A percentile compares a stretch with the other conserved stretches of the same genome.
These are phyloP conservation scores for Chamaetylas fuelleborni DNA, from an alignment of 2,113 vertebrate genomes.

Conservation along the genomic window DNA sequence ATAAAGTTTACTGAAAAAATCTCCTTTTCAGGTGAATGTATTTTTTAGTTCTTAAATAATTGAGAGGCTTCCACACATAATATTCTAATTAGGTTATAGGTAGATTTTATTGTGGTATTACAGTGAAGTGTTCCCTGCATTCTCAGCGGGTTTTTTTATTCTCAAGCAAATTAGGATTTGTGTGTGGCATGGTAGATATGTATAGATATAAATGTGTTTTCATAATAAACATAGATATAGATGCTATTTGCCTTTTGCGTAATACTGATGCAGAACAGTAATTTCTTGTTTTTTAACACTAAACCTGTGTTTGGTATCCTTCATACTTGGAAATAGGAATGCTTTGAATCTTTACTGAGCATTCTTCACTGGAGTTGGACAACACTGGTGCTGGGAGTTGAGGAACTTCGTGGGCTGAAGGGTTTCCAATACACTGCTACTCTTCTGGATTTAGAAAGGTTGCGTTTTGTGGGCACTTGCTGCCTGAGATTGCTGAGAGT, in stretches of 20 bases:
- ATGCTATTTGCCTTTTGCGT: neutral
- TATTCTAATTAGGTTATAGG: neutral
- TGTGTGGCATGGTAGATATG: neutral
- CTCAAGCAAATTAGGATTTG: neutral
- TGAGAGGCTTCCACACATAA: neutral
- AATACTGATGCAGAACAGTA: neutral
- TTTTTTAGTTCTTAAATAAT: neutral
- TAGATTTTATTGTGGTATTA: neutral
- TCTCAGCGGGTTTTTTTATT: neutral
- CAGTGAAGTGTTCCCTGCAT: neutral
- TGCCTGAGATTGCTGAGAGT: slow-evolving; percentile 93
- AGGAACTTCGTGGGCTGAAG: slow-evolving; percentile 94
- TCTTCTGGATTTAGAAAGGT: slow-evolving; percentile 92
- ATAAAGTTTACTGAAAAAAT: neutral
- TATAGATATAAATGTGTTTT: neutral
- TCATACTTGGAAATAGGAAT: slow-evolving; percentile 79
- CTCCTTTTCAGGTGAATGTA: neutral
- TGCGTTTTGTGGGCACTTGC: slow-evolving; percentile 95
- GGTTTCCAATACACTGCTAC: slow-evolving; percentile 98
- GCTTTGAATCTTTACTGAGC: slow-evolving; percentile 95
- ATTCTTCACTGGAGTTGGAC: slow-evolving; percentile 99
- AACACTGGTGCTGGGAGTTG: slow-evolving; percentile 93
- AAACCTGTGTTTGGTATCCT: neutral
- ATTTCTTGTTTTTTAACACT: neutral
- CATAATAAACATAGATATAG: neutral